A percentile compares a stretch with the other conserved stretches of the same genome.
phyloP scores from a whole-genome alignment of 2,113 vertebrate species.

The Enhydra lutris region DNA sequence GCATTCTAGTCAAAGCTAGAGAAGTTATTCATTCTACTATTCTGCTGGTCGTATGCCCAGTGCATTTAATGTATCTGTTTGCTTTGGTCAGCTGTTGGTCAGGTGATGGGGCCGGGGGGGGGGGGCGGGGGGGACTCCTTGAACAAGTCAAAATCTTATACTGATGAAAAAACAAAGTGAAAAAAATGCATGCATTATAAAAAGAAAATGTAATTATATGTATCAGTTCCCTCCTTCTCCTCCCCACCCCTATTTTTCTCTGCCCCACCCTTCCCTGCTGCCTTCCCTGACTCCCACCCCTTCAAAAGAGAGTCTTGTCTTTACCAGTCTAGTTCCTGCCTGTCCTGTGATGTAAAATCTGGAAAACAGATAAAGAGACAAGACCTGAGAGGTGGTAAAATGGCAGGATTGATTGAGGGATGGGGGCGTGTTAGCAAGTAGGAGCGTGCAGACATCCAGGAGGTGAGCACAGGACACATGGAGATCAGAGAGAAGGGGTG shows the following conservation, averaged over 20 bases:
- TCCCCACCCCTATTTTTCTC: accelerated
- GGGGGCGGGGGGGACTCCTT: neutral
- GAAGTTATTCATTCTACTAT: neutral
- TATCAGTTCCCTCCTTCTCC: neutral
- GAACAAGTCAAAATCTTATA: neutral
- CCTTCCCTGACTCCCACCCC: neutral
- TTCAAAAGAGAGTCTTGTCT: neutral
- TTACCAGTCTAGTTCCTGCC: neutral
- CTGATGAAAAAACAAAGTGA: neutral
- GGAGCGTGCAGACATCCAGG: neutral
- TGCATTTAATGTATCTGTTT: neutral
- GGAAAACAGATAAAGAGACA: neutral
- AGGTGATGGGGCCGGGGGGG: neutral
- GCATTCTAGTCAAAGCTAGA: neutral
- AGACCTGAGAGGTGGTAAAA: neutral
- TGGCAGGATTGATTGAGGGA: neutral
- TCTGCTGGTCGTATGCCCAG: neutral
- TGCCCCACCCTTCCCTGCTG: neutral
- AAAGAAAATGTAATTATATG: neutral
- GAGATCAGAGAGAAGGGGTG: neutral
- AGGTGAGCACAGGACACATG: accelerated
- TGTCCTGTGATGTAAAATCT: neutral
- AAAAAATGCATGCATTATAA: neutral
- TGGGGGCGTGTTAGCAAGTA: neutral
- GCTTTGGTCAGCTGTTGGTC: neutral